Evolutionary conservation across 2,797 vertebrate species (phyloP).

Genomic region (Myotis myotis): DNA sequence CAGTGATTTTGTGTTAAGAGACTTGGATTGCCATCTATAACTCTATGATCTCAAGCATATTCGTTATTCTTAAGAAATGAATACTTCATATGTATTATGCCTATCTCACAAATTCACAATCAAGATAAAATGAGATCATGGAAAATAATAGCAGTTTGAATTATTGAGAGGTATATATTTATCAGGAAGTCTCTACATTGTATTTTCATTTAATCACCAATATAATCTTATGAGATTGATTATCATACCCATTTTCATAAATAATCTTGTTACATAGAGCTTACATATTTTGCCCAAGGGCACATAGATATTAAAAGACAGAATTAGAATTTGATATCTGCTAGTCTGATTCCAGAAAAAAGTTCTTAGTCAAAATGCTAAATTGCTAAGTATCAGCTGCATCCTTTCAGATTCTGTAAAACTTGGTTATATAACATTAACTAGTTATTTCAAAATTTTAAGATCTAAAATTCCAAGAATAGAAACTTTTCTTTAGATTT

Average conservation of each 20-base stretch:
- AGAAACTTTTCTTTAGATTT: neutral
- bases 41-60: neutral
- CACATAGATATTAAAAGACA: neutral
- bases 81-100: neutral
- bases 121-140: neutral
- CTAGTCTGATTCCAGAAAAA: neutral
- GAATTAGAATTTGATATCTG: neutral
- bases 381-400: neutral
- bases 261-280: neutral
- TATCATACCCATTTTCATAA: constrained; percentile 8
- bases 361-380: neutral
- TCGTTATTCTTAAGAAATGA: constrained; percentile 3
- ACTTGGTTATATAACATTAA: neutral
- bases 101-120: neutral
- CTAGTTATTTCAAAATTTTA: constrained; percentile 25
- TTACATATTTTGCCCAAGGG: constrained; percentile 6
- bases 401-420: constrained; percentile 29
- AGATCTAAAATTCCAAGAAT: neutral
- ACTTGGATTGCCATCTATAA: neutral
- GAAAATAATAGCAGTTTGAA: neutral
- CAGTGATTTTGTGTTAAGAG: neutral
- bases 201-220: constrained; percentile 7
- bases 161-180: constrained; percentile 8
- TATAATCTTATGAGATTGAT: neutral
- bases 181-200: neutral